phyloP scores from a whole-genome alignment of 2,113 vertebrate genomes.

The Pungitius pungitius region DNA sequence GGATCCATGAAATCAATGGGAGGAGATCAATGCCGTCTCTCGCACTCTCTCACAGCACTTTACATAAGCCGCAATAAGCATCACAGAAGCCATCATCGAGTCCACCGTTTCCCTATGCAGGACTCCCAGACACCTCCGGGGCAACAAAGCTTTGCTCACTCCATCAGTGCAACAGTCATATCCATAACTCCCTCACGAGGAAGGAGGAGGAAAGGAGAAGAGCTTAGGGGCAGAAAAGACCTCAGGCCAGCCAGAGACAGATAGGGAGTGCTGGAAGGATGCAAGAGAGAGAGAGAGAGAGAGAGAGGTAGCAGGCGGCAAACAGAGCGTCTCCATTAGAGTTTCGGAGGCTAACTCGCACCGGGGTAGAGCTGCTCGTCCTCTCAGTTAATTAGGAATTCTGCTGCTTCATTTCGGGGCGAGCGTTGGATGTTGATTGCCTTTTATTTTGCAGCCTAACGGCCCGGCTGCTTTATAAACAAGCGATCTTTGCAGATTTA shows the following conservation, averaged over 20 bases:
- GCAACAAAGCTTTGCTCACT: conserved; percentile 60
- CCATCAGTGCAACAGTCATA: conserved; percentile 62
- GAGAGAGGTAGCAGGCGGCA: conserved; percentile 28
- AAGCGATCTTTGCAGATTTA: conserved; percentile 78
- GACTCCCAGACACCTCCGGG: conserved; percentile 62
- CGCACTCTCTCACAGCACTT: conserved; percentile 51
- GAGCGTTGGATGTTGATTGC: conserved; percentile 78
- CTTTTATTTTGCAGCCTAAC: conserved; percentile 79
- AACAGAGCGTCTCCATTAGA: conserved; percentile 73
- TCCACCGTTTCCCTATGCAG: conserved; percentile 63
- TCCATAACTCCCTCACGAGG: conserved; percentile 55
- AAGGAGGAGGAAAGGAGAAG: conserved; percentile 21
- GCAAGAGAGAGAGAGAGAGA: not conserved
- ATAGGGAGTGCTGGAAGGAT: conserved; percentile 36
- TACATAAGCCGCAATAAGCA: conserved; percentile 69
- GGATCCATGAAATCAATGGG: conserved; percentile 72
- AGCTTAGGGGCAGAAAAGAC: conserved; percentile 57
- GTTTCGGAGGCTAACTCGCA: conserved; percentile 49
- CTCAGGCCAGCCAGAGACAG: conserved; percentile 54
- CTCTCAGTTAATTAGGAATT: conserved; percentile 82
- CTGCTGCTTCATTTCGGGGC: conserved; percentile 76
- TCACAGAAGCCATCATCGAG: conserved; percentile 61
- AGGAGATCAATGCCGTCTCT: conserved; percentile 63
- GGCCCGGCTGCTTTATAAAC: conserved; percentile 74
- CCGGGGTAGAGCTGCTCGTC: conserved; percentile 65